These are phyloP conservation scores for Diarsia rubi DNA, from an alignment of 2,888 invertebrate genomes.

Conservation along the genomic window DNA sequence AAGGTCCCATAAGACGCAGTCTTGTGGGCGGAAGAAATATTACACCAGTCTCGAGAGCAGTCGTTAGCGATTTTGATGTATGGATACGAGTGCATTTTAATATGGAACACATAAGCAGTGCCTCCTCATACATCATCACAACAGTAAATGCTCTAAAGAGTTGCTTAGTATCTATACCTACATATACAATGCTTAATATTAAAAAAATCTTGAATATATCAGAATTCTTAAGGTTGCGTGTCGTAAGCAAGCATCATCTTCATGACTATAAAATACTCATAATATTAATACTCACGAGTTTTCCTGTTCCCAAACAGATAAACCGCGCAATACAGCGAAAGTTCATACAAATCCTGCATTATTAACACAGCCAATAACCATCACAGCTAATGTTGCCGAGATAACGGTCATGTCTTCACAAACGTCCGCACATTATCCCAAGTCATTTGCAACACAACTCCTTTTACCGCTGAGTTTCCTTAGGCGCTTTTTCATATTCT, in stretches of 20 bases:
- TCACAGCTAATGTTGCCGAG: slow-evolving; percentile 65
- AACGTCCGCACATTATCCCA: slow-evolving; percentile 70
- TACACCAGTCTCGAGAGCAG: slow-evolving; percentile 48
- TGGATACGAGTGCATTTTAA: slow-evolving; percentile 27
- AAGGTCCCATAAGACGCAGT: slow-evolving; percentile 54
- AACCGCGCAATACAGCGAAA: slow-evolving; percentile 36
- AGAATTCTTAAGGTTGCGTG: background rate
- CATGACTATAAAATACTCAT: background rate
- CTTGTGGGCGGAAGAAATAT: slow-evolving; percentile 55
- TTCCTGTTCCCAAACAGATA: slow-evolving; percentile 40
- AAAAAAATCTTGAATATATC: background rate
- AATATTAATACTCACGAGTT: background rate
- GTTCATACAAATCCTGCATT: slow-evolving; percentile 55
- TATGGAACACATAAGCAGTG: background rate
- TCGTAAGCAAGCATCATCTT: background rate
- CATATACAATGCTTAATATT: no score
- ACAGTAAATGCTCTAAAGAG: background rate
- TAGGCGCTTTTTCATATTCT: slow-evolving; percentile 19
- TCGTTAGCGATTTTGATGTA: slow-evolving; percentile 54
- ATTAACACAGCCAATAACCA: slow-evolving; percentile 67
- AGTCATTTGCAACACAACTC: slow-evolving; percentile 69
- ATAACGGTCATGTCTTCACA: slow-evolving; percentile 69
- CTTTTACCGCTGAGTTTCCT: slow-evolving; percentile 63
- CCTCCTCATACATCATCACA: background rate
- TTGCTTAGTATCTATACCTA: no score